phyloP scores from a whole-genome alignment of 2,797 vertebrate species.

The Cichlasoma orientale region DNA sequence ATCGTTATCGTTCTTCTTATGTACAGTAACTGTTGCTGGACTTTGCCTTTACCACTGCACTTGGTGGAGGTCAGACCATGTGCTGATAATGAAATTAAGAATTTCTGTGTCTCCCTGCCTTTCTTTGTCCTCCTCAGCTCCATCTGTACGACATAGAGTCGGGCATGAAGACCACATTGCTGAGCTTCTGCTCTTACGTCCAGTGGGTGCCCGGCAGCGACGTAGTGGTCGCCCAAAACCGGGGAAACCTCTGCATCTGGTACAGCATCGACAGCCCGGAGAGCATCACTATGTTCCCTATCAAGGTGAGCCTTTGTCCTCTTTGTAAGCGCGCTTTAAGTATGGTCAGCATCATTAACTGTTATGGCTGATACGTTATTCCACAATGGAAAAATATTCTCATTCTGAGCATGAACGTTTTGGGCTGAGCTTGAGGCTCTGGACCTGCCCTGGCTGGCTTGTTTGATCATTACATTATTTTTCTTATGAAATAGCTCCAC shows the following conservation, averaged over 20 bases:
- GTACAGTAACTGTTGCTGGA: background rate
- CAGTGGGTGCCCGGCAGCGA: constrained; percentile 97
- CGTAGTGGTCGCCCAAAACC: constrained; percentile 94
- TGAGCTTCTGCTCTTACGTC: constrained; percentile 94
- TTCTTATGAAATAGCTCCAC: background rate
- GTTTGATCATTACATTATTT: background rate
- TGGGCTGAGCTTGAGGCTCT: background rate
- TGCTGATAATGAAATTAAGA: background rate
- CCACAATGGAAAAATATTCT: no score
- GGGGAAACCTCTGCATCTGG: constrained; percentile 91
- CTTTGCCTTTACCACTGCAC: background rate
- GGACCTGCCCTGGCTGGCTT: background rate
- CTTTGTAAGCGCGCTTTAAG: background rate
- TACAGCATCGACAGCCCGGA: constrained; percentile 96
- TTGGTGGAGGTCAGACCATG: background rate
- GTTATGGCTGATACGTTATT: no score
- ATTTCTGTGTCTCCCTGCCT: background rate
- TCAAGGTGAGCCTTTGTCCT: constrained; percentile 83
- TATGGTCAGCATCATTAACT: background rate
- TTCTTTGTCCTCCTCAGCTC: constrained; percentile 77
- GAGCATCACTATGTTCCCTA: constrained; percentile 90
- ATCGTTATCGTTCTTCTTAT: background rate
- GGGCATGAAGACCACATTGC: constrained; percentile 84
- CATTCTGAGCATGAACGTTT: no score
- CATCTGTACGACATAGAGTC: constrained; percentile 88